Percentiles rank a stretch among this genome's conserved stretches.
phyloP scores from a whole-genome alignment of 2,797 vertebrate species.

The Karalla daura region DNA sequence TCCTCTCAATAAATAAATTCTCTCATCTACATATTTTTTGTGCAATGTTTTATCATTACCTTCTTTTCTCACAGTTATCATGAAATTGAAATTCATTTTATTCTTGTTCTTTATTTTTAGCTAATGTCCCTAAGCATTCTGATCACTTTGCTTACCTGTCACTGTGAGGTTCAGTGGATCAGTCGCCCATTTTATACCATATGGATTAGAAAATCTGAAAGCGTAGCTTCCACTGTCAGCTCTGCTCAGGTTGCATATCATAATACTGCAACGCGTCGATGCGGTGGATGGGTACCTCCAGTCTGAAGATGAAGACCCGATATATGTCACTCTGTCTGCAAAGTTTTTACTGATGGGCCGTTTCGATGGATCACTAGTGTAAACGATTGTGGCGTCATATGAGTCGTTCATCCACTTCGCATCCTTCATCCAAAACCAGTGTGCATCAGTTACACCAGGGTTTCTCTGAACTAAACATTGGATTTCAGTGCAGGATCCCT shows the following conservation, averaged over 20 bases:
- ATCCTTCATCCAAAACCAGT: constrained; percentile 77
- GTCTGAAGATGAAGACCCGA: accelerated
- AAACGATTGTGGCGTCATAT: constrained; percentile 45
- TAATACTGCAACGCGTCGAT: constrained; percentile 38
- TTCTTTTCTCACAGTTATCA: too few relatives aligned
- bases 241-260: constrained; percentile 61
- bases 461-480: background rate
- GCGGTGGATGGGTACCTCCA: accelerated
- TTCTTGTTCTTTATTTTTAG: background rate
- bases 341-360: constrained; percentile 16
- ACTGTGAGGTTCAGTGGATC: background rate
- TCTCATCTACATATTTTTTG: too few relatives aligned
- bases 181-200: accelerated
- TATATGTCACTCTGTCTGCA: constrained; percentile 44
- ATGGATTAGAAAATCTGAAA: constrained; percentile 22
- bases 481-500: constrained; percentile 75
- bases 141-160: constrained; percentile 42
- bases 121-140: background rate
- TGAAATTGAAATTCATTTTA: background rate
- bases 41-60: too few relatives aligned
- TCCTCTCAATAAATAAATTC: too few relatives aligned
- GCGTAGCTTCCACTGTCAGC: constrained; percentile 65
- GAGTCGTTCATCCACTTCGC: accelerated
- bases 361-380: accelerated
- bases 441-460: accelerated